Evolutionary conservation across 2,797 vertebrate genomes (phyloP).

Genomic region (Lemur catta): DNA sequence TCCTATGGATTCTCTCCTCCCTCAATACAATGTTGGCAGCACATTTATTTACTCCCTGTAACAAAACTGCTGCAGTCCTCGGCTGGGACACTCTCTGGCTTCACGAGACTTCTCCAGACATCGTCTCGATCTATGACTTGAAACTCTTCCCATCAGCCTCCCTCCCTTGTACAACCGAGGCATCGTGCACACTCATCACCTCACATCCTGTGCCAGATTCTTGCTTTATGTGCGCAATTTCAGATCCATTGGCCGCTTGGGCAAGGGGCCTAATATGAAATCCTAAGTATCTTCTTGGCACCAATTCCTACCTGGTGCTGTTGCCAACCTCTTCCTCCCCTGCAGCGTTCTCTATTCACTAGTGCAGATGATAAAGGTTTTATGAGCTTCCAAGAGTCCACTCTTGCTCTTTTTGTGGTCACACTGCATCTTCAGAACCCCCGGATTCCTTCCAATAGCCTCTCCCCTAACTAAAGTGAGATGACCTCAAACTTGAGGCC

Average conservation of each 20-base stretch:
- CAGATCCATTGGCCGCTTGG: constrained; percentile 75
- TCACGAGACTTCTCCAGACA: constrained; percentile 64
- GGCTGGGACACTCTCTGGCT: constrained; percentile 56
- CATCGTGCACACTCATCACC: constrained; percentile 70
- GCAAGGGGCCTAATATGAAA: constrained; percentile 70
- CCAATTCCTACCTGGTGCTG: constrained; percentile 52
- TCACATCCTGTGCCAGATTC: constrained; percentile 62
- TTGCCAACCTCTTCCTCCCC: constrained; percentile 73
- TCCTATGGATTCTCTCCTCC: constrained; percentile 37
- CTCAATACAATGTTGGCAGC: constrained; percentile 60
- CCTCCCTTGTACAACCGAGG: constrained; percentile 49
- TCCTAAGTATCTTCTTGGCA: constrained; percentile 84
- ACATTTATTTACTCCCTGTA: constrained; percentile 67
- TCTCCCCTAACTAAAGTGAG: neutral
- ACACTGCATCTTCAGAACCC: neutral
- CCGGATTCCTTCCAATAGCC: neutral
- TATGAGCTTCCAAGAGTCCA: neutral
- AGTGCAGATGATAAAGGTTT: constrained; percentile 19
- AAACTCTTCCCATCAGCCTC: constrained; percentile 50
- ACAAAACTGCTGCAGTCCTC: constrained; percentile 40
- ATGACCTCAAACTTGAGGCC: neutral
- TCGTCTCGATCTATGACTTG: constrained; percentile 69
- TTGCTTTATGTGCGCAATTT: constrained; percentile 79
- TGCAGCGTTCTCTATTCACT: constrained; percentile 51
- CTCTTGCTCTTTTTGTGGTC: neutral